Base-by-base conservation (phyloP, 2,797 vertebrate species). In the Otolemur crassicaudatus region DNA sequence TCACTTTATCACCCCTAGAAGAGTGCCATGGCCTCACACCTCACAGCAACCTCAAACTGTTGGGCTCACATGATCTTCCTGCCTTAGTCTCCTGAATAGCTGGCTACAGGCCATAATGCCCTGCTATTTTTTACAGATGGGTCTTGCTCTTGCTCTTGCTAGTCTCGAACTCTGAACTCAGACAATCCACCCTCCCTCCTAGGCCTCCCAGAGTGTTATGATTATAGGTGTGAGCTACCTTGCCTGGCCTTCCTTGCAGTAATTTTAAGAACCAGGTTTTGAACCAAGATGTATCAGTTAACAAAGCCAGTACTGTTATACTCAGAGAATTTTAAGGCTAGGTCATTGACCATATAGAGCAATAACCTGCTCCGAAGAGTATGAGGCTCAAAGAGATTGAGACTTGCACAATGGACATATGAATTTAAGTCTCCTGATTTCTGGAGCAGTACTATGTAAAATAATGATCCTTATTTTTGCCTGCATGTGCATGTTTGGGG, bases 261-360 rank as follows among this genome's bases (percentile, higher is more conserved):
- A 95, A 81, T 69, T 76, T 5, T 63, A 81, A 40, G 46, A 95
- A 58, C n/a, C 29, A 86, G 13, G 34, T 56, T 94, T 90, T 92
- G 82, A 96, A 95, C 25, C 29, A 90, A 90, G 49, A 17, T 34
- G 49, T 4, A 37, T 88, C 43, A 88, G 23, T 90, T 84, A 93
- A 67, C 67, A 96, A 96, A 77, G 23, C n/a, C 40, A 93, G 9
- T 60, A 61, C 46, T 81, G 80, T 77, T 27, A 56, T 88, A 76
- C 31, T 92, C 34, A 85, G 1, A 56, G 22, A 77, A 87, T 93
- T 63, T 97, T 92, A 90, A 94, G 61, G 77, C 29, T 58, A 75
- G 70, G 95, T 75, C 63, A 75, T 19, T 46, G 27, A 91, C 69
- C 22, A 95, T 22, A 31, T 16, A 87, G 29, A 79, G n/a, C 7